Evolutionary conservation across 2,113 vertebrate genomes (phyloP), one percentile per base, ranked within the genome.

Genomic region (cattle (Bos taurus)): DNA sequence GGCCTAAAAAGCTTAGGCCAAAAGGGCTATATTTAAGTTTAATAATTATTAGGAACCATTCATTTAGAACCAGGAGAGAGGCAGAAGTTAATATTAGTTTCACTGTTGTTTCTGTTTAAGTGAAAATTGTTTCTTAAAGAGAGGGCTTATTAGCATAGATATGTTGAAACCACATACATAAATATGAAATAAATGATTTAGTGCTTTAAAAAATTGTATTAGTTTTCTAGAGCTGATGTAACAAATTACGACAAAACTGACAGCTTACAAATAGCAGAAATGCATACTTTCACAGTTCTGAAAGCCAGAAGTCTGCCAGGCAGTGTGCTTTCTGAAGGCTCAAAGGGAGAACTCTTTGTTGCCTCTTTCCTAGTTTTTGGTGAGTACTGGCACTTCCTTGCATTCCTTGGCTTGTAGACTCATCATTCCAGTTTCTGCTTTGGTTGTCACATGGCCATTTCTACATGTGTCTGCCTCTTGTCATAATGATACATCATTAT

Each of bases 21-120:
- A 97, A 98, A 92, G 95, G 40, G 40, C 86, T 97, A 60, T 95
- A 30, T 95, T 97, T 94, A 87, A 82, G 54, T 90, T 83, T 98
- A 94, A 90, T 95, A 85, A 97, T 96, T 33, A 25, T 81, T 97
- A 80, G 83, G 85, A 96, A 96, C 94, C 94, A 96, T 86, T 95
- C 88, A 50, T 67, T 94, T 82, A 94, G 83, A 97, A 98, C 46
- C 28, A 95, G 80, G 74, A 67, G 96, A 84, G 4, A 97, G 91
- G 80, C 56, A 95, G 46, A 56, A 67, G 84, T 98, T 98, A 98
- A 97, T 97, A 97, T 95, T 67, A 92, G 90, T 43, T 98, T 98
- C 95, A 97, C 57, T 96, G 86, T n/a, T 28, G 17, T 88, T 94
- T 96, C n/a, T 87, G 59, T 93, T 48, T 40, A 93, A 86, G 64